Conservation (phyloP, 2,797 vertebrate species). For the Leptatherina wallacei region DNA sequence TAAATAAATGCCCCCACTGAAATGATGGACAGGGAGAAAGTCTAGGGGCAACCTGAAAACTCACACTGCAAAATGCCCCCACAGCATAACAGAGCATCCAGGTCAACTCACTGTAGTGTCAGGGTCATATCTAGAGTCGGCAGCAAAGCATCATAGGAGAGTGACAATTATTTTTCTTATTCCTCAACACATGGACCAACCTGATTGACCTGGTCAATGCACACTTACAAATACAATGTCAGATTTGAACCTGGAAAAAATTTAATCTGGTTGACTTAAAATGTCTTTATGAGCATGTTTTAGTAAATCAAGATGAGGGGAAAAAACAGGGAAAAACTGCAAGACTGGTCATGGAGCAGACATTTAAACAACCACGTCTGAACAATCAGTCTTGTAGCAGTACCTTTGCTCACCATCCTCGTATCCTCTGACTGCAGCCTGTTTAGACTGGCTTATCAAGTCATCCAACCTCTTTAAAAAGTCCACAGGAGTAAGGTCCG, state of each 20-base stretch:
- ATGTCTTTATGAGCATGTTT: background rate
- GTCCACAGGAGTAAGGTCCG: conserved; percentile 84
- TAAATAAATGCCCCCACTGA: too few species aligned
- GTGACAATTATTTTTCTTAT: background rate
- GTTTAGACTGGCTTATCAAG: conserved; percentile 89
- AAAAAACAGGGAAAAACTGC: background rate
- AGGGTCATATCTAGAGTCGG: background rate
- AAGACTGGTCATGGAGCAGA: background rate
- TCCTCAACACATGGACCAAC: background rate
- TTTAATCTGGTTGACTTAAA: background rate
- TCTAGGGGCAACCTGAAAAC: too few species aligned
- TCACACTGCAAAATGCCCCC: too few species aligned
- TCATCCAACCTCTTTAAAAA: conserved; percentile 89
- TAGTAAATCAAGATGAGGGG: too few species aligned
- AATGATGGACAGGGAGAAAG: too few species aligned
- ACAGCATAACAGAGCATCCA: background rate
- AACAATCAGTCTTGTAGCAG: background rate
- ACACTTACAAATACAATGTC: background rate
- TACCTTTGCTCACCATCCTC: conserved; percentile 79
- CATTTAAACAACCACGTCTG: background rate
- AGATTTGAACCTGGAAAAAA: background rate
- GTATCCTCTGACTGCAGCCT: conserved; percentile 84
- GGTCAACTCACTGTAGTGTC: background rate
- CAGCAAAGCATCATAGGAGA: background rate
- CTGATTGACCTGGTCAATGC: background rate